phyloP scores from a whole-genome alignment of 1,140 invertebrate species.

The Brachionus manjavacas region DNA sequence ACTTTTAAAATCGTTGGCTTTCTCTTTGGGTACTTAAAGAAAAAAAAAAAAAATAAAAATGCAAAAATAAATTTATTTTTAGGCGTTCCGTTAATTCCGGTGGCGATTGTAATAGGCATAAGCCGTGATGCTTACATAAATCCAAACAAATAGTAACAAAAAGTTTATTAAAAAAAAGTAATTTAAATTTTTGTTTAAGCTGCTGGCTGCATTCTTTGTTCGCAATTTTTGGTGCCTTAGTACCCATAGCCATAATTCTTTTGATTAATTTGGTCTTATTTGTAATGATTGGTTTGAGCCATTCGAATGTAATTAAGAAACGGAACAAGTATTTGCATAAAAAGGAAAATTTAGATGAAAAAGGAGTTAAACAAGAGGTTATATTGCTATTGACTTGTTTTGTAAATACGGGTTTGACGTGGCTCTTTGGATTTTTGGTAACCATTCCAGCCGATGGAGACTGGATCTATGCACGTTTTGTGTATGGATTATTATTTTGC shows the following conservation, averaged over 20 bases:
- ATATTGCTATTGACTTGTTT: constrained; percentile 10
- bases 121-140: not conserved
- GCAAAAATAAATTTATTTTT: too few species aligned
- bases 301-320: not conserved
- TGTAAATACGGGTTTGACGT: constrained; percentile 1
- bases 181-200: not conserved
- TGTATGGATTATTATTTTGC: not conserved
- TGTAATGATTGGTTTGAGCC: not conserved
- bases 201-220: constrained; percentile 5
- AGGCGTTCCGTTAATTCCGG: not conserved
- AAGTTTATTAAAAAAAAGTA: not conserved
- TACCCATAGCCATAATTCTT: constrained; percentile 9
- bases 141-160: constrained; percentile 9
- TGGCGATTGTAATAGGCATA: not conserved
- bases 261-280: not conserved
- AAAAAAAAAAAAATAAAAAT: not conserved
- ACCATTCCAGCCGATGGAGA: not conserved
- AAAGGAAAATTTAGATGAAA: not conserved
- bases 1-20: not conserved
- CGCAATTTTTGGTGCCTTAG: not conserved
- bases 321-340: constrained; percentile 17
- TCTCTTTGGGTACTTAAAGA: not conserved
- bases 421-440: constrained; percentile 23
- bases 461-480: constrained; percentile 24
- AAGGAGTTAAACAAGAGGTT: constrained; percentile 16